Percentiles rank a stretch among this genome's conserved stretches.
These are phyloP conservation scores for Polyommatus icarus DNA, from an alignment of 2,888 invertebrate species.

Conservation along the genomic window DNA sequence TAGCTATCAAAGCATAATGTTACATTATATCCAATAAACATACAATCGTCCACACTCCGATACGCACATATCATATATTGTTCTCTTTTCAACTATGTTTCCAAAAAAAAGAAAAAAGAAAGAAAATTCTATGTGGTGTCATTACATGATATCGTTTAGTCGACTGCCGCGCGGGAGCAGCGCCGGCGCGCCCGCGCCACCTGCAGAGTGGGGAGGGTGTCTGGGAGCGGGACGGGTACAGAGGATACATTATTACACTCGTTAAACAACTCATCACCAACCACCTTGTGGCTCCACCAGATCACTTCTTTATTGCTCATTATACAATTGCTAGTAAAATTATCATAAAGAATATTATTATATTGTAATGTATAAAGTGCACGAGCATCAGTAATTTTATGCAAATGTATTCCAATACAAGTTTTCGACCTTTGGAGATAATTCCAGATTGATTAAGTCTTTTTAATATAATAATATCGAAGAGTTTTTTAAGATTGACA, in stretches of 20 bases:
- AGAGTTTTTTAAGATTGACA: slow-evolving; percentile 47
- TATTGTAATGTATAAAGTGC: neutral
- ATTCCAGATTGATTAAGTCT: neutral
- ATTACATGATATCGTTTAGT: slow-evolving; percentile 71
- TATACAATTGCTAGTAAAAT: neutral
- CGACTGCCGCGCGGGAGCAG: slow-evolving; percentile 58
- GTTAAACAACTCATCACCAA: slow-evolving; percentile 27
- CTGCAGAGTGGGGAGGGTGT: slow-evolving; percentile 59
- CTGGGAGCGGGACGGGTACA: slow-evolving; percentile 54
- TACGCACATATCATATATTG: slow-evolving; percentile 78
- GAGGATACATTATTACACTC: slow-evolving; percentile 46
- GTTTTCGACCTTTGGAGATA: neutral
- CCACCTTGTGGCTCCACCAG: slow-evolving; percentile 2
- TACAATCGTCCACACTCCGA: slow-evolving; percentile 75
- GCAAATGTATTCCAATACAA: neutral
- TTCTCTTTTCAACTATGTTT: slow-evolving; percentile 69
- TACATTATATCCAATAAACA: slow-evolving; percentile 70
- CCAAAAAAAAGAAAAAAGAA: slow-evolving; percentile 71
- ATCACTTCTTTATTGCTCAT: slow-evolving; percentile 3
- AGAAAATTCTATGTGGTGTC: slow-evolving; percentile 70
- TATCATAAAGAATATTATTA: neutral
- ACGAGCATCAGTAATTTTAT: neutral
- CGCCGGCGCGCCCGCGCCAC: slow-evolving; percentile 55
- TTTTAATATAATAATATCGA: slow-evolving; percentile 27
- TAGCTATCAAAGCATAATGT: slow-evolving; percentile 56